These are phyloP conservation scores for Ficedula albicollis DNA, from an alignment of 2,797 vertebrate genomes.

Conservation along the genomic window DNA sequence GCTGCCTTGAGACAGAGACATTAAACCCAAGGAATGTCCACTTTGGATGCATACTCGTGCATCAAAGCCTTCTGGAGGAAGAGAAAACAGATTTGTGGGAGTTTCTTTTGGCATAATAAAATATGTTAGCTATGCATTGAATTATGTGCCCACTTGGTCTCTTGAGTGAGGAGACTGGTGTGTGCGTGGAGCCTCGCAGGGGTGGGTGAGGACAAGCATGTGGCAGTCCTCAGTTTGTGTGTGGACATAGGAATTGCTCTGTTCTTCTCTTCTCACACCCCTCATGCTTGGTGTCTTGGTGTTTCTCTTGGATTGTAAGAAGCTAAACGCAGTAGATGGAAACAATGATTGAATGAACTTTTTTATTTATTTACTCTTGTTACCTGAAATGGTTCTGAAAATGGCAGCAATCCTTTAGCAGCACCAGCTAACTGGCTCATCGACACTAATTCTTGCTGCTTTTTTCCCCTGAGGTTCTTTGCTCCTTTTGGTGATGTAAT, in stretches of 20 bases:
- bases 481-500: background rate
- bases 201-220: rapidly evolving
- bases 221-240: background rate
- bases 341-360: background rate
- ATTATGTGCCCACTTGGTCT: background rate
- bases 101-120: background rate
- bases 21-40: background rate
- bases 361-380: background rate
- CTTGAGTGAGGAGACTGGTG: background rate
- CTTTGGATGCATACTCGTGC: background rate
- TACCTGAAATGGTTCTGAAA: background rate
- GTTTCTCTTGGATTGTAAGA: background rate
- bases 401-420: background rate
- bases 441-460: background rate
- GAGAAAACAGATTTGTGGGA: background rate
- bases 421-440: background rate
- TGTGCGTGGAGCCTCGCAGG: rapidly evolving
- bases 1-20: background rate
- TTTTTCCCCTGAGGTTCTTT: background rate
- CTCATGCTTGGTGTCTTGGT: background rate
- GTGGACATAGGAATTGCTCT: background rate
- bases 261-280: background rate
- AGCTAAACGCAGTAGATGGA: background rate
- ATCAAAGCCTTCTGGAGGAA: background rate
- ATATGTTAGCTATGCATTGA: background rate